These are phyloP conservation scores for Samia ricini DNA, from an alignment of 1,140 invertebrate species.

Conservation along the genomic window DNA sequence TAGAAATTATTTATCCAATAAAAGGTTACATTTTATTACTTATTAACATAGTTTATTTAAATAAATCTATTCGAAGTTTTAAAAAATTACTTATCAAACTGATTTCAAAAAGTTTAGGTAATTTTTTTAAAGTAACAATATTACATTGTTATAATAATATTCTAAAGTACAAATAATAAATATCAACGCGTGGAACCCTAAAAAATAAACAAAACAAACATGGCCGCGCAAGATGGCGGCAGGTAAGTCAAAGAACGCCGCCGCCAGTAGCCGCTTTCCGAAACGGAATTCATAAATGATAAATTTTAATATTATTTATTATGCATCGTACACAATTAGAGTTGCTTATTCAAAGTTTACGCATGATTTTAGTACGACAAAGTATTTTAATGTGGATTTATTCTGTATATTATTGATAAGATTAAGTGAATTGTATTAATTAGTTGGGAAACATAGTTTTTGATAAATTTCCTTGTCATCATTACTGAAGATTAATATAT, in stretches of 20 bases:
- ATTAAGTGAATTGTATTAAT: neutral
- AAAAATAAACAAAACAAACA: slow-evolving; percentile 65
- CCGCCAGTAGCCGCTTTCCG: slow-evolving; percentile 61
- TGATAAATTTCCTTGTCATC: neutral
- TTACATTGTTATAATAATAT: no score
- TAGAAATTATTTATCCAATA: no score
- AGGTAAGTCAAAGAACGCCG: slow-evolving; percentile 62
- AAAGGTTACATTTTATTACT: no score
- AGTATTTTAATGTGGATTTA: slow-evolving; percentile 15
- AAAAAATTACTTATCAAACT: no score
- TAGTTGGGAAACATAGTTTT: neutral
- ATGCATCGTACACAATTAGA: slow-evolving; percentile 41
- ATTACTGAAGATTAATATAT: neutral
- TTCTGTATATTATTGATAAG: neutral
- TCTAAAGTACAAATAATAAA: no score
- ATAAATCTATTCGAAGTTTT: no score
- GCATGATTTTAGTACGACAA: slow-evolving; percentile 33
- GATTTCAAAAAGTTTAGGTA: no score
- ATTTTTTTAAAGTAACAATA: no score
- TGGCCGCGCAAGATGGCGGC: slow-evolving; percentile 62
- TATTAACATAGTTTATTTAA: no score
- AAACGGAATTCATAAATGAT: slow-evolving; percentile 72
- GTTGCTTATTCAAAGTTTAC: slow-evolving; percentile 41
- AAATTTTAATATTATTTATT: slow-evolving; percentile 73
- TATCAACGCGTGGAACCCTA: slow-evolving; percentile 12